Evolutionary conservation across 2,888 invertebrate genomes (phyloP), one percentile per base, ranked within the genome.

Genomic region (Folsomia manolachei): DNA sequence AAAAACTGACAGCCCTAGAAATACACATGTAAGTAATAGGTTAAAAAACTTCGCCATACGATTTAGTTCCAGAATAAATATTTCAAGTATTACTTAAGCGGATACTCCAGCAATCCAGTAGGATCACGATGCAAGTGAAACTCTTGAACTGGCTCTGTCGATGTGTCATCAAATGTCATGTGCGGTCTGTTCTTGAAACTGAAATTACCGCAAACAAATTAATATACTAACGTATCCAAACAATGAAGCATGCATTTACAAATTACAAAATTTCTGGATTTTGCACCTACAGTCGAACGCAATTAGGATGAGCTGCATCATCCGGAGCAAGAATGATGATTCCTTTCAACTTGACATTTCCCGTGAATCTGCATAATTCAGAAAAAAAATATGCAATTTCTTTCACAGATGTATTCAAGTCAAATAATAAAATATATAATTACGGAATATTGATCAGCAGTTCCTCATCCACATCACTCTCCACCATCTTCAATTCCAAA

Each of bases 391-490:
- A 23, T 63, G 24, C 26, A n/a, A n/a, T n/a, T n/a, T n/a, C n/a
- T n/a, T n/a, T n/a, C n/a, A n/a, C n/a, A 24, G n/a, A 7, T 56
- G 19, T n/a, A 56, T 19, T 19, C 56, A 56, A 19, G 56, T 14
- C 14, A 39, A 56, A 56, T 19, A 56, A 19, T n/a, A 19, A 18
- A 56, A 56, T 56, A 51, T 19, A 4, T 56, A 14, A 7, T 86
- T 83, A 89, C 87, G 97, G 97, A 82, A 98, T 94, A 83, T 97
- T 97, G 83, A 99, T 95, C 1, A 99, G 86, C 2, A 99, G 86
- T 85, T 99, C 98, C 84, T 94, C 93, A 85, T 98, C 98, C 0
- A 90, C 91, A 87, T 98, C 98, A 86, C 97, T 97, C 85, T 95
- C 92, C 0, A 98, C 97, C 88, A 87, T 94, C 95, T 97, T 84